A percentile compares a stretch with the other conserved stretches of the same genome.
These are phyloP conservation scores for Empidonax alnorum DNA, from an alignment of 2,113 vertebrate species.

Conservation along the genomic window DNA sequence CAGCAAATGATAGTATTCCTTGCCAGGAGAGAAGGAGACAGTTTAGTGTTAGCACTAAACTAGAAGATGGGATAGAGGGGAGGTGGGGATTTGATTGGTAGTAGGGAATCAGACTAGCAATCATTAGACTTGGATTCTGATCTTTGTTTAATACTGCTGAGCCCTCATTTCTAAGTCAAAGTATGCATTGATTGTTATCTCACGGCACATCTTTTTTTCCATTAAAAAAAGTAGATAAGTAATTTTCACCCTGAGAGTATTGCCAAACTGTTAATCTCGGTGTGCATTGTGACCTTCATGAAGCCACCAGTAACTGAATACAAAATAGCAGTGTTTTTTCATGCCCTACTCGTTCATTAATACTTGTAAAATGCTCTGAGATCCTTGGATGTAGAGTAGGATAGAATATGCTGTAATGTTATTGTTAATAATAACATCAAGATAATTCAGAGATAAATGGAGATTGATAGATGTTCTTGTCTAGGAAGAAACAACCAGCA, in stretches of 20 bases:
- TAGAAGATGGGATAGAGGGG: neutral
- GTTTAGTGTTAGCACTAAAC: neutral
- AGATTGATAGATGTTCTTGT: neutral
- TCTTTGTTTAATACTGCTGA: neutral
- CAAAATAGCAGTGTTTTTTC: neutral
- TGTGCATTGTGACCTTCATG: neutral
- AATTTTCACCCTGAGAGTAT: neutral
- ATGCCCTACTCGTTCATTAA: neutral
- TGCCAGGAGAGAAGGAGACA: neutral
- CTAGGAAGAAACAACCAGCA: slow-evolving; percentile 5
- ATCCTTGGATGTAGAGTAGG: neutral
- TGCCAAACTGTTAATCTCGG: neutral
- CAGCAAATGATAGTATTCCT: neutral
- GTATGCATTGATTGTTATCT: neutral
- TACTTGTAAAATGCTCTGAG: neutral
- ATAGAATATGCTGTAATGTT: neutral
- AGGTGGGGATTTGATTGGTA: neutral
- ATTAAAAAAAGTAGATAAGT: neutral
- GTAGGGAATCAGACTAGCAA: neutral
- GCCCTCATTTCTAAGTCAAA: neutral
- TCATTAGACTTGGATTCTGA: neutral
- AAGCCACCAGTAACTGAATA: neutral
- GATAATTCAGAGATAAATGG: neutral
- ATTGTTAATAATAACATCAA: slow-evolving; percentile 22
- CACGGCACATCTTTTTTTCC: neutral